Conservation (phyloP, 1,140 invertebrate species). For the Coenobita brevimanus region DNA sequence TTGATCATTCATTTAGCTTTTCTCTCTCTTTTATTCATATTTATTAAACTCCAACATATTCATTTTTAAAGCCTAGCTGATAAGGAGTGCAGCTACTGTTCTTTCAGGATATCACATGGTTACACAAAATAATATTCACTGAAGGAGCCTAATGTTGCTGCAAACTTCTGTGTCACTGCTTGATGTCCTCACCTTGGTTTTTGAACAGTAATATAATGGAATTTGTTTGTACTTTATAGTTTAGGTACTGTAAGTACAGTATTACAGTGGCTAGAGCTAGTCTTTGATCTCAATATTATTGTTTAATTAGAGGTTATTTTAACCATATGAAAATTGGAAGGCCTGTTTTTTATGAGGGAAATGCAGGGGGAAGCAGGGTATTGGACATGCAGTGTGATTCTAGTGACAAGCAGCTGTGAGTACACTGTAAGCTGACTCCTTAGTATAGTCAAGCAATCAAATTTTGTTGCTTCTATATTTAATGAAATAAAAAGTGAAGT, state of each 20-base stretch:
- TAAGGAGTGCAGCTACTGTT: no score
- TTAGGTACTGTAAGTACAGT: neutral
- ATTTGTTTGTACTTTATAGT: neutral
- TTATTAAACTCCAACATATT: no score
- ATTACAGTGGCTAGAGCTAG: constrained; percentile 41
- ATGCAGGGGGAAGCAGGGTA: constrained; percentile 4
- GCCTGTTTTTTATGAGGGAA: neutral
- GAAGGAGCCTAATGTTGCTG: no score
- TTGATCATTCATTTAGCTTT: no score
- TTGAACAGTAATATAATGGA: no score
- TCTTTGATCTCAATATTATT: constrained; percentile 59
- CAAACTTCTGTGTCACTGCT: no score
- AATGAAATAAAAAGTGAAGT: constrained; percentile 58
- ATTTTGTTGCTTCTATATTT: constrained; percentile 69
- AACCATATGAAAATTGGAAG: neutral
- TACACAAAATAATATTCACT: no score
- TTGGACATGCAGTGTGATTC: neutral
- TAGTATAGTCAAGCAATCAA: constrained; percentile 65
- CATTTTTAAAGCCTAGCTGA: no score
- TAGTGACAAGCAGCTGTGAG: constrained; percentile 25
- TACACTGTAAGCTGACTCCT: constrained; percentile 59
- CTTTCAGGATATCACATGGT: no score
- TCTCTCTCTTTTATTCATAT: no score
- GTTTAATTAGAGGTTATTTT: constrained; percentile 30
- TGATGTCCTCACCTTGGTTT: no score